Percentiles rank a stretch among this genome's conserved stretches.
Evolutionary conservation across 2,888 invertebrate species (phyloP).

Genomic region (Lasioglossum marginatum): DNA sequence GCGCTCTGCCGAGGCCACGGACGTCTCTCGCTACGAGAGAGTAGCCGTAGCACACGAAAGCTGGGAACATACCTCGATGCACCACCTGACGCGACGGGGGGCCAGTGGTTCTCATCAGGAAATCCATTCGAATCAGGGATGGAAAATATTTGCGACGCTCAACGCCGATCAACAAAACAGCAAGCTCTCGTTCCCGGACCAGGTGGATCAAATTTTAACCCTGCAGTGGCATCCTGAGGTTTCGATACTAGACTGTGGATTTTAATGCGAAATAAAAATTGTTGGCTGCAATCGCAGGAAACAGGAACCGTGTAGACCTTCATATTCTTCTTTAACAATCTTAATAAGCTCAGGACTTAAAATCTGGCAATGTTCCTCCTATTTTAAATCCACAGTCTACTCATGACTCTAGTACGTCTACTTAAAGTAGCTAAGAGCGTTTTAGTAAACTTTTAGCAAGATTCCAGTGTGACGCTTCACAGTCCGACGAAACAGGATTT

Average conservation of each 20-base stretch:
- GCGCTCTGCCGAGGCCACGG: constrained; percentile 61
- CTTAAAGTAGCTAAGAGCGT: no score
- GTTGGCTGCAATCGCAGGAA: background rate
- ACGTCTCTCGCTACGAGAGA: constrained; percentile 55
- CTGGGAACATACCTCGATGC: constrained; percentile 75
- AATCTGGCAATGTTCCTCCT: background rate
- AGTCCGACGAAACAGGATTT: background rate
- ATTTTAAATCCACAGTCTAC: background rate
- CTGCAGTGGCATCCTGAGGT: background rate
- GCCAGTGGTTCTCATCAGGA: constrained; percentile 74
- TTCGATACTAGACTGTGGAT: background rate
- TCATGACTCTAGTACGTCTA: no score
- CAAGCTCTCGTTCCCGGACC: background rate
- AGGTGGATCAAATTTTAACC: background rate
- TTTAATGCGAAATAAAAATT: background rate
- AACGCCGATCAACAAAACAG: background rate
- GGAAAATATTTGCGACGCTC: background rate
- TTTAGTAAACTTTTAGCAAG: background rate
- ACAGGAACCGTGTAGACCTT: no score
- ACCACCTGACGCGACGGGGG: constrained; percentile 77
- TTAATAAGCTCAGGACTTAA: background rate
- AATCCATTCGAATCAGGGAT: background rate
- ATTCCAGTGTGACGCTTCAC: background rate
- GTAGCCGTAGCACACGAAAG: constrained; percentile 68
- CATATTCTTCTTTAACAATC: no score